phyloP scores from a whole-genome alignment of 2,888 invertebrate genomes.

The Mongoloraphidia duomilia region DNA sequence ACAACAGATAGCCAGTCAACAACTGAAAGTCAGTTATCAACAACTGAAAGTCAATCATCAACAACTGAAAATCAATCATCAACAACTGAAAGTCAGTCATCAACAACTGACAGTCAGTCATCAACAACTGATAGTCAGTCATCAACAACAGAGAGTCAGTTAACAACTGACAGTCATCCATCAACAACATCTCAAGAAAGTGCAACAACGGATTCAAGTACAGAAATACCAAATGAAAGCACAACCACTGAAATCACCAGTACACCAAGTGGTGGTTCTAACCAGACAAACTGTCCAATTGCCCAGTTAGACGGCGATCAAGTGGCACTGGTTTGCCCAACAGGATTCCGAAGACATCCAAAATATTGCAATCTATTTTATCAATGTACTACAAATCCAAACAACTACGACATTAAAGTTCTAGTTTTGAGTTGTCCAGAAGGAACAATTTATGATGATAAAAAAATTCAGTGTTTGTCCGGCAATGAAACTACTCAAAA shows the following conservation, averaged over 20 bases:
- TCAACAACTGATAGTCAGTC: constrained; percentile 3
- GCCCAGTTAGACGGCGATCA: constrained; percentile 54
- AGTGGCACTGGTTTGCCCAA: constrained; percentile 60
- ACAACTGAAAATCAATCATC: not conserved
- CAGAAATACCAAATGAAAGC: constrained; percentile 9
- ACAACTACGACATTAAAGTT: constrained; percentile 55
- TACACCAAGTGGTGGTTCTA: constrained; percentile 11
- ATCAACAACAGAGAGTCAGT: not conserved
- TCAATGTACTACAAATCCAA: constrained; percentile 56
- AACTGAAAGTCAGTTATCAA: constrained; percentile 1
- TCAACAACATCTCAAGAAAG: constrained; percentile 4
- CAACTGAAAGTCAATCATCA: not conserved
- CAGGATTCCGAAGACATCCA: constrained; percentile 70
- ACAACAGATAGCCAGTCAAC: constrained; percentile 9
- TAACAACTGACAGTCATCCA: constrained; percentile 5
- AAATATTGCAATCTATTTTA: constrained; percentile 73
- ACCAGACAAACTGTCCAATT: constrained; percentile 26
- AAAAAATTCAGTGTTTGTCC: constrained; percentile 53
- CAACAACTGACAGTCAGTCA: constrained; percentile 4
- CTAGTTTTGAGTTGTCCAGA: constrained; percentile 63
- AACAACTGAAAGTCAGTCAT: constrained; percentile 2
- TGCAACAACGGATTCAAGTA: constrained; percentile 4
- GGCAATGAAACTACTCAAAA: constrained; percentile 40
- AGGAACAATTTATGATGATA: constrained; percentile 60
- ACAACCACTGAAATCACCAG: constrained; percentile 18